phyloP scores from a whole-genome alignment of 2,888 invertebrate genomes.

The Eucriotettix oculatus region DNA sequence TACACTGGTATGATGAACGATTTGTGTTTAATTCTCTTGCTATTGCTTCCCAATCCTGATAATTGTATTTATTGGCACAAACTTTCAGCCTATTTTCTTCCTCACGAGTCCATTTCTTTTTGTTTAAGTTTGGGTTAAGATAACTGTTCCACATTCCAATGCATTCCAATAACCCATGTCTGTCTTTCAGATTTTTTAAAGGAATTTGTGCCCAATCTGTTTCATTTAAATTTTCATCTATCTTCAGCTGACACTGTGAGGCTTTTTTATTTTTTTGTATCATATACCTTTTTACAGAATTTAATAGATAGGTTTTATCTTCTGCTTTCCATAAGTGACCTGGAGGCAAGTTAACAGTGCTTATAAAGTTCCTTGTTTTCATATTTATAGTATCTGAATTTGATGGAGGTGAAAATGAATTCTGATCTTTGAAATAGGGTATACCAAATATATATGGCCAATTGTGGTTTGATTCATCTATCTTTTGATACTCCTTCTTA shows the following conservation, averaged over 20 bases:
- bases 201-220: background rate
- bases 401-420: background rate
- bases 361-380: background rate
- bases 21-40: conserved; percentile 31
- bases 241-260: no score
- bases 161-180: background rate
- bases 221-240: background rate
- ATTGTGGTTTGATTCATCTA: background rate
- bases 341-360: background rate
- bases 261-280: background rate
- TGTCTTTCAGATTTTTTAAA: background rate
- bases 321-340: background rate
- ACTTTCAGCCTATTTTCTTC: conserved; percentile 43
- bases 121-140: background rate
- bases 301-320: background rate
- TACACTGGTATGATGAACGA: conserved; percentile 22
- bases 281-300: background rate
- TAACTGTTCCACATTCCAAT: background rate
- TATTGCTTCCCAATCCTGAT: conserved; percentile 1
- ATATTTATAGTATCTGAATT: background rate
- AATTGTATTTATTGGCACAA: conserved; percentile 30
- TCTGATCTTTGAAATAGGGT: background rate
- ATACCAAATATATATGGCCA: background rate
- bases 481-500: no score
- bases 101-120: conserved; percentile 39